Evolutionary conservation across 2,113 vertebrate species (phyloP).

Genomic region (Eretmochelys imbricata): DNA sequence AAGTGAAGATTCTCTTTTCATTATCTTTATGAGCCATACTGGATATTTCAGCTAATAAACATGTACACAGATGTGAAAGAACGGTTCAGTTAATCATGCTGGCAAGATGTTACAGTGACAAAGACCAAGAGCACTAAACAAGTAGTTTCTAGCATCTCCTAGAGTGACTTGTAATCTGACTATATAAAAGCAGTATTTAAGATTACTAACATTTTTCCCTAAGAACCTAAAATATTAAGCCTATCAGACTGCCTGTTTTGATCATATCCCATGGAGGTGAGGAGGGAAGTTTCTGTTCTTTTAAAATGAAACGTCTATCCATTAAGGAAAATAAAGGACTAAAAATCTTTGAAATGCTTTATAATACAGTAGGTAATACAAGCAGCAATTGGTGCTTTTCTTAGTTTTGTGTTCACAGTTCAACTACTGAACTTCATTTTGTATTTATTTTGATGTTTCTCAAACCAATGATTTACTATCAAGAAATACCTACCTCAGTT

Average conservation of each 20-base stretch:
- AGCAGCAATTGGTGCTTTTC: neutral
- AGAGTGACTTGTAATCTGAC: neutral
- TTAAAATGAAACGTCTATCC: neutral
- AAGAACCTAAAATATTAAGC: neutral
- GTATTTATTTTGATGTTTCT: neutral
- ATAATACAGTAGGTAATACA: neutral
- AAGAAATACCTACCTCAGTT: neutral
- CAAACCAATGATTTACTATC: neutral
- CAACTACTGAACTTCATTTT: neutral
- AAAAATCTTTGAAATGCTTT: neutral
- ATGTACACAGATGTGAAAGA: neutral
- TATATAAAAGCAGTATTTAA: neutral
- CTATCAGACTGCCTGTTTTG: neutral
- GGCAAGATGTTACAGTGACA: neutral
- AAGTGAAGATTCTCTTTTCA: neutral
- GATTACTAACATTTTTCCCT: neutral
- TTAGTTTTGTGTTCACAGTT: neutral
- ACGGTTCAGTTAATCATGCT: neutral
- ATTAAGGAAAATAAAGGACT: neutral
- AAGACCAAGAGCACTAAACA: conserved; percentile 1
- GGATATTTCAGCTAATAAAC: neutral
- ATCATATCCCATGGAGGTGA: neutral
- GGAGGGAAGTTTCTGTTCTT: neutral
- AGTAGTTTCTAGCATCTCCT: neutral
- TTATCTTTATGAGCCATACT: neutral